phyloP scores from a whole-genome alignment of 1,140 invertebrate genomes.

The Lasioglossum albipes region DNA sequence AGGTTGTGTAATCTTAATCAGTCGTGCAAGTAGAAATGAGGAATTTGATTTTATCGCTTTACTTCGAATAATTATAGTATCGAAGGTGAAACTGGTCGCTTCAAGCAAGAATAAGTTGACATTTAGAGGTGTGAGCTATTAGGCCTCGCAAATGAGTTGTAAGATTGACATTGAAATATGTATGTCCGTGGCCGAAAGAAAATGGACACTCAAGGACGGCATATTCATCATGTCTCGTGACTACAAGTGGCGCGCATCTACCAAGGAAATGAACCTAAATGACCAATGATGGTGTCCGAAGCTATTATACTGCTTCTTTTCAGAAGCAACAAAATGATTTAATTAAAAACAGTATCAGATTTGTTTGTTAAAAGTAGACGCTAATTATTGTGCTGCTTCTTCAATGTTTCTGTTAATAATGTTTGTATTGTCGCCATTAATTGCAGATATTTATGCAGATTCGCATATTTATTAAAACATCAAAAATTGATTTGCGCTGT shows the following conservation, averaged over 20 bases:
- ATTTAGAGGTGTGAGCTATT: background rate
- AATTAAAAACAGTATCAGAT: no score
- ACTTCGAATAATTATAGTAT: background rate
- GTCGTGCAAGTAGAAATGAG: background rate
- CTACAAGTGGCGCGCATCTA: no score
- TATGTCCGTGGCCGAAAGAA: background rate
- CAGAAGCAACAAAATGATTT: no score
- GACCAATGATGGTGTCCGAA: background rate
- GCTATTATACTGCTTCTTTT: no score
- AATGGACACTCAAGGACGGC: constrained; percentile 1
- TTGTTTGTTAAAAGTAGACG: no score
- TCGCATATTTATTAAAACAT: no score
- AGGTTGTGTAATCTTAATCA: background rate
- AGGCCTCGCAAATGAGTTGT: background rate
- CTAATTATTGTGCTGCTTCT: no score
- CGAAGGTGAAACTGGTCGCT: background rate
- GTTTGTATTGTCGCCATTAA: no score
- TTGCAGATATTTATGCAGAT: no score
- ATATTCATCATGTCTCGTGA: background rate
- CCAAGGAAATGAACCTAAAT: background rate
- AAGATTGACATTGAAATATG: background rate
- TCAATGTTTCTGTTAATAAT: no score
- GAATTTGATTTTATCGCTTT: background rate
- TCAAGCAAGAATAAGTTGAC: background rate
- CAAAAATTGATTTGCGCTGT: no score